Conservation (phyloP, 2,113 vertebrate species). For the Pontoporia blainvillei region DNA sequence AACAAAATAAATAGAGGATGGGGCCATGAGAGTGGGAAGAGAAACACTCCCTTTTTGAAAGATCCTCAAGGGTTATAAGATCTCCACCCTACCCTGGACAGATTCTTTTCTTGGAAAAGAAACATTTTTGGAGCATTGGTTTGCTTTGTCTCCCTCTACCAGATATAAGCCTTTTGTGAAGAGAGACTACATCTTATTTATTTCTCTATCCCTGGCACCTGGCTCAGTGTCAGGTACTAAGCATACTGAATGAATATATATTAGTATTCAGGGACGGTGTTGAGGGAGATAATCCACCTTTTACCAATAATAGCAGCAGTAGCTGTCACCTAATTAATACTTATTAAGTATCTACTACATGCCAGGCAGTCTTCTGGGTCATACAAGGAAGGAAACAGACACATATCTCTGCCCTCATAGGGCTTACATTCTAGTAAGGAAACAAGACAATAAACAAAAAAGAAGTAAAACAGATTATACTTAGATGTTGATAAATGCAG, state of each 20-base stretch:
- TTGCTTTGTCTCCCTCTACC: neutral
- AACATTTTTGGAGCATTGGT: neutral
- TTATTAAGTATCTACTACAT: neutral
- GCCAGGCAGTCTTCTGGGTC: neutral
- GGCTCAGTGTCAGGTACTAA: neutral
- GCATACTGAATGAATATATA: neutral
- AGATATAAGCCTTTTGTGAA: neutral
- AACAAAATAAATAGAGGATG: neutral
- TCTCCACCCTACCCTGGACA: neutral
- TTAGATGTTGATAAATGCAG: neutral
- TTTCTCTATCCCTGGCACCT: neutral
- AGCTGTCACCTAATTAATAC: neutral
- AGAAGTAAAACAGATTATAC: neutral
- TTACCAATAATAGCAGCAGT: neutral
- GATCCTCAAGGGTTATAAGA: neutral
- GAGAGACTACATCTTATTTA: neutral
- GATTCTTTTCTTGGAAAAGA: neutral
- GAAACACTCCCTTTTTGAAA: neutral
- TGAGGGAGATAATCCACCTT: neutral
- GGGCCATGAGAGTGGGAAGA: neutral
- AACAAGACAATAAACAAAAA: neutral
- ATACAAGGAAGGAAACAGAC: neutral
- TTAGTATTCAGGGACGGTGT: neutral
- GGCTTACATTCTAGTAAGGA: neutral
- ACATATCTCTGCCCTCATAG: neutral